Base-by-base conservation (phyloP, 2,113 vertebrate genomes). In the Brienomyrus brachyistius region DNA sequence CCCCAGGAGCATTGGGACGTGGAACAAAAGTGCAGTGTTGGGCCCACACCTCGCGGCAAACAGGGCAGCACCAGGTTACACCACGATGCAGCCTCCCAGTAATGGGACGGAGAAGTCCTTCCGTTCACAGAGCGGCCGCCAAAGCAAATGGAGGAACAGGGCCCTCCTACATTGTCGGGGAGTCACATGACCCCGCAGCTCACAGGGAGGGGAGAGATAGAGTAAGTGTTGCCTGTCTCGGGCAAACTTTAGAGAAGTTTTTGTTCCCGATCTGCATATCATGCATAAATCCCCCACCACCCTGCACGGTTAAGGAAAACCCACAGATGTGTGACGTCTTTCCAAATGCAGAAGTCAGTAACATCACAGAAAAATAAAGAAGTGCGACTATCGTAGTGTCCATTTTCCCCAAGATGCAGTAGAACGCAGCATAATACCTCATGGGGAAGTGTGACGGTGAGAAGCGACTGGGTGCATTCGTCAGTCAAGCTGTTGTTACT, bases 11-110 rank as follows among this genome's bases (percentile, higher is more conserved):
- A 23, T 19, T 40, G 51, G 88, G 88, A 89, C n/a, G 47, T 40
- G 90, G 91, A 92, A 93, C 91, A 93, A 92, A 91, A 91, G 83
- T 62, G 87, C 88, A 90, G 90, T 92, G 92, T 91, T 91, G 90
- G 88, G 50, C 56, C 92, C 89, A 89, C 88, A 87, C 91, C 88
- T 91, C 90, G 11, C 54, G 5, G 62, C 62, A 70, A 70, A 87
- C 45, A 77, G 85, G 52, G 48, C 52, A 88, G 87, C 35, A 80
- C 48, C 27, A 85, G 90, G 88, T 80, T 56, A 21, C 43, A 86
- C 45, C 66, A 52, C 52, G 89, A 88, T 88, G 90, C 47, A 59
- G 87, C 86, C 89, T 86, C 90, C 85, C 87, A 88, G 90, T 86
- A 88, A 47, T 91, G 88, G 77, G 15, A 82, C 51, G 62, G 27